These are phyloP conservation scores for Tribolium freemani DNA, from an alignment of 2,888 invertebrate species.

Conservation along the genomic window DNA sequence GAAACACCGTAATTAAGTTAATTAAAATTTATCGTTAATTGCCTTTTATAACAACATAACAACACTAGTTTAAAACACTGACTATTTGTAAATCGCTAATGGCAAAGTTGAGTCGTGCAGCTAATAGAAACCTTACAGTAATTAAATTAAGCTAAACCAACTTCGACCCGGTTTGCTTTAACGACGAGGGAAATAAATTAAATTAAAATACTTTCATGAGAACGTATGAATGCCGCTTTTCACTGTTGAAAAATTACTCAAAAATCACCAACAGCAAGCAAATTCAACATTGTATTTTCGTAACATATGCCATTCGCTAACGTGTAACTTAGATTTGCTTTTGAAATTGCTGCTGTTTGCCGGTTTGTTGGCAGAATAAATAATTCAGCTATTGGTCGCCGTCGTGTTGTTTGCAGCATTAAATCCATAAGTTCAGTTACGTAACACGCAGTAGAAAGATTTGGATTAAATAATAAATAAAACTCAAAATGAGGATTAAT, in stretches of 20 bases:
- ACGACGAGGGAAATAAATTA: not conserved
- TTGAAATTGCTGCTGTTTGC: no score
- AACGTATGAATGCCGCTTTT: not conserved
- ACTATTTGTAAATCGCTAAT: constrained; percentile 29
- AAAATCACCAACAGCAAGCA: no score
- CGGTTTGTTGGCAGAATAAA: no score
- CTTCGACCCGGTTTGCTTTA: constrained; percentile 35
- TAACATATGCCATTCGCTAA: no score
- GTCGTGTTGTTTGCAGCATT: no score
- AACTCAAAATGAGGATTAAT: not conserved
- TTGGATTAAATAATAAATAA: constrained; percentile 22
- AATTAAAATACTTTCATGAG: no score
- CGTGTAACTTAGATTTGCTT: no score
- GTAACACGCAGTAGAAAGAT: not conserved
- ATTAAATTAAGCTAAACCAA: constrained; percentile 31
- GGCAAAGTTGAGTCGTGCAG: not conserved
- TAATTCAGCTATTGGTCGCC: no score
- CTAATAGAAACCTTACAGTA: constrained; percentile 27
- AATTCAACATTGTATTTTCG: no score
- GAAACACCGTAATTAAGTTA: constrained; percentile 24
- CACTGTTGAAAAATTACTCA: not conserved
- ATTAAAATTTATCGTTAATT: constrained; percentile 37
- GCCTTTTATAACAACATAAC: constrained; percentile 31
- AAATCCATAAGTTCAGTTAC: no score
- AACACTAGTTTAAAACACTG: constrained; percentile 21